Conservation (phyloP, 2,113 vertebrate species). For the Deroptyus accipitrinus region DNA sequence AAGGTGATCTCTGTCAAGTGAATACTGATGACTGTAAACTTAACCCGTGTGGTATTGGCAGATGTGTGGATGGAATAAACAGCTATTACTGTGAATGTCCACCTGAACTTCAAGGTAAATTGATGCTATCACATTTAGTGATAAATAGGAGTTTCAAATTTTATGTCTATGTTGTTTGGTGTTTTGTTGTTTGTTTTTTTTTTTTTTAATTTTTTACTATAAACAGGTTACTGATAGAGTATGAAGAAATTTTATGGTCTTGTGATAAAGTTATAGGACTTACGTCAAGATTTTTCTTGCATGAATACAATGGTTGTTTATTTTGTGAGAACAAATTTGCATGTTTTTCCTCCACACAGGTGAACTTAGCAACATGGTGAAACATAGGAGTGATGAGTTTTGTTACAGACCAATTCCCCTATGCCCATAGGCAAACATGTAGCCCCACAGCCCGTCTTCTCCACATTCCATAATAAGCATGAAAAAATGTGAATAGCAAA, state of each 20-base stretch:
- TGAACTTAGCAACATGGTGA: neutral
- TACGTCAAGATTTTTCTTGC: neutral
- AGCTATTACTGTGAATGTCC: constrained; percentile 86
- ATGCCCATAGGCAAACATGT: neutral
- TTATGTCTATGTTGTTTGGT: neutral
- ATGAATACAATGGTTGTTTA: neutral
- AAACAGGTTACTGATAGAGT: neutral
- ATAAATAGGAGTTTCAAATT: neutral
- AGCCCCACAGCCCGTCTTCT: neutral
- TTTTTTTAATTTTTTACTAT: neutral
- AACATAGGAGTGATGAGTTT: neutral
- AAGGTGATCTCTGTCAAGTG: constrained; percentile 79
- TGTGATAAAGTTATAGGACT: neutral
- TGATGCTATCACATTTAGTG: neutral
- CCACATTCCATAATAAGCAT: neutral
- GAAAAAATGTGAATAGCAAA: neutral
- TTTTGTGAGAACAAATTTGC: neutral
- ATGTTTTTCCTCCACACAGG: neutral
- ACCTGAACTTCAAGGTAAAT: constrained; percentile 80
- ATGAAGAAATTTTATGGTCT: neutral
- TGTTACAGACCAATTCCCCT: neutral
- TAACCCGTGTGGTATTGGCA: constrained; percentile 82
- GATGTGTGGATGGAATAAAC: constrained; percentile 77
- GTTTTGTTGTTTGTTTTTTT: neutral
- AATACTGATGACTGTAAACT: constrained; percentile 79